Evolutionary conservation across 2,888 invertebrate species (phyloP), one percentile per base, ranked within the genome.

Genomic region (Leptarthrus brevirostris): DNA sequence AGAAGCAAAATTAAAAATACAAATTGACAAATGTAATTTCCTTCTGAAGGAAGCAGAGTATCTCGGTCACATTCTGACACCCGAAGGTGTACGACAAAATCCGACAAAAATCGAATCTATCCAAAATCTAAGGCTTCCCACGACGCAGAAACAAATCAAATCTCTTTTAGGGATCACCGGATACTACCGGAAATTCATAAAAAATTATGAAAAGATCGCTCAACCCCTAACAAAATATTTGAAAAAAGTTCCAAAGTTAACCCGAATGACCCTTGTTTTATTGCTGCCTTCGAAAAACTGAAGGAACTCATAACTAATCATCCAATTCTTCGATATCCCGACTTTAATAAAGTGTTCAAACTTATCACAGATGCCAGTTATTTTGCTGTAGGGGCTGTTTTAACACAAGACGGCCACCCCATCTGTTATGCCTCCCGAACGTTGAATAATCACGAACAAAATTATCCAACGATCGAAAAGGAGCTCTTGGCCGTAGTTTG

Each of bases 21-120:
- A 76, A 47, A 20, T 74, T 18, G 72, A 76, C 10, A 77, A 77
- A 61, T 75, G 74, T 24, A 71, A 34, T 22, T 77, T 77, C 49
- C 49, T 76, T 10, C 24, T 18, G 0, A 75, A 74, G 69, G 44
- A 74, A 26, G 76, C 74, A 5, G 58, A 75, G 40, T 77, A 64
- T 24, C 66, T 77, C 10, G 75, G 77, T 2, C 75, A 76, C 52
- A 47, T 76, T 12, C 36, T 77, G 12, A 75, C 77, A 47, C 16
- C 22, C 8, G 64, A 74, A 24, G 74, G 74, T 20, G 36, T 75
- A 53, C 75, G 73, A 69, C 74, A 73, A 1, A 77, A 76, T 40
- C 74, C 69, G 0, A 61, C 66, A 3, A 75, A 77, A 58, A 53
- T 74, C 6, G 10, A 76, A 70, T 10, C 53, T 22, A 58, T 74